Conservation (phyloP, 2,888 invertebrate genomes). For the Lissocephala sabroskyi region DNA sequence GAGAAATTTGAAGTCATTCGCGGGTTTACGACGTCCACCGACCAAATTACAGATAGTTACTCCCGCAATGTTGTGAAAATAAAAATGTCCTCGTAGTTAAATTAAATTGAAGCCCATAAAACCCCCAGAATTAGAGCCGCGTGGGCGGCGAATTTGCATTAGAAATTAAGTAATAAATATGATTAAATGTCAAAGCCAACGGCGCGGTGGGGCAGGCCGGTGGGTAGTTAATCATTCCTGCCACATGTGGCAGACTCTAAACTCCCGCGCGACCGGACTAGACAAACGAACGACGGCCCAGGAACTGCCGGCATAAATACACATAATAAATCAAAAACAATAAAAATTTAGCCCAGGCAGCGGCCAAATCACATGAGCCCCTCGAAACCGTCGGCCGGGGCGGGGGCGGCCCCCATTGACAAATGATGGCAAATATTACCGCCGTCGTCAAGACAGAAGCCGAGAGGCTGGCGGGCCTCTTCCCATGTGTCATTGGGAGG, state of each 20-base stretch:
- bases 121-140: too few relatives aligned
- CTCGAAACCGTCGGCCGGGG: constrained; percentile 30
- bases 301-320: constrained; percentile 23
- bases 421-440: constrained; percentile 36
- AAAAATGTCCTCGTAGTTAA: constrained; percentile 6
- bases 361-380: constrained; percentile 6
- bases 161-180: too few relatives aligned
- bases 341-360: constrained; percentile 28
- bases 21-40: not conserved
- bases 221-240: constrained; percentile 49
- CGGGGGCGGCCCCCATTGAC: too few relatives aligned
- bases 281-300: too few relatives aligned
- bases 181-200: constrained; percentile 47
- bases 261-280: too few relatives aligned
- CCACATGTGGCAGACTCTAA: constrained; percentile 46
- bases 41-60: not conserved
- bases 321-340: constrained; percentile 50
- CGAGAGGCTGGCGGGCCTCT: constrained; percentile 18
- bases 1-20: too few relatives aligned
- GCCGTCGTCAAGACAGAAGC: not conserved
- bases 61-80: constrained; percentile 23
- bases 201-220: constrained; percentile 17
- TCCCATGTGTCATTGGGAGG: constrained; percentile 51
- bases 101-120: not conserved
- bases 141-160: too few relatives aligned